These are phyloP conservation scores for Kryptopterus vitreolus DNA, from an alignment of 2,797 vertebrate species.

Conservation along the genomic window DNA sequence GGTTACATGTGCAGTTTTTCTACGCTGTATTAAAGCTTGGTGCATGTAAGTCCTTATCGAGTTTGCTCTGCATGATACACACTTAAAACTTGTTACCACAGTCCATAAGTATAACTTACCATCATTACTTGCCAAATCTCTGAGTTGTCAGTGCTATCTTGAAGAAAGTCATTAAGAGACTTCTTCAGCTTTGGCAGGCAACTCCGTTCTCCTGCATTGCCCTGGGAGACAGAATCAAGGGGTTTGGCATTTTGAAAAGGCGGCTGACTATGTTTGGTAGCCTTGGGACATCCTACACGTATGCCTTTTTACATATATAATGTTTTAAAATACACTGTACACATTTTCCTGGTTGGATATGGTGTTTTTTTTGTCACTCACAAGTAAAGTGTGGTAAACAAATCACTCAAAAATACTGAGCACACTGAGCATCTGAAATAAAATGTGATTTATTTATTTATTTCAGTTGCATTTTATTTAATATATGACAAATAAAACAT, in stretches of 20 bases:
- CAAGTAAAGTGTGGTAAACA: background rate
- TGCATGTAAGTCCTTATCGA: background rate
- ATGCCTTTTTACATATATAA: too few species aligned
- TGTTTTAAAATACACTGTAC: background rate
- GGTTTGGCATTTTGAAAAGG: conserved; percentile 7
- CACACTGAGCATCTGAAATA: background rate
- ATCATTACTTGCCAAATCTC: background rate
- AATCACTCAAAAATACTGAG: background rate
- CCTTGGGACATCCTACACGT: background rate
- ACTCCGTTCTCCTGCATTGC: background rate
- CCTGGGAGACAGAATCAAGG: background rate
- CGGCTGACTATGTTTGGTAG: background rate
- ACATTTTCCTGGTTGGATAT: background rate
- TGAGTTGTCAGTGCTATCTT: background rate
- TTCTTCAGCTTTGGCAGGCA: background rate
- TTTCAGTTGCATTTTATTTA: background rate
- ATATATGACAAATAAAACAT: background rate
- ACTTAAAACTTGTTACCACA: background rate
- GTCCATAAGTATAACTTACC: background rate
- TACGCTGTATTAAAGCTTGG: background rate
- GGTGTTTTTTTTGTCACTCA: background rate
- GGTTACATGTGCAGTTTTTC: background rate
- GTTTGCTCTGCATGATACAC: background rate
- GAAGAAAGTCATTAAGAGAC: background rate
- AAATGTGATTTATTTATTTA: background rate